These are phyloP conservation scores for Cephus rjabovi DNA, from an alignment of 2,888 invertebrate species.

Conservation along the genomic window DNA sequence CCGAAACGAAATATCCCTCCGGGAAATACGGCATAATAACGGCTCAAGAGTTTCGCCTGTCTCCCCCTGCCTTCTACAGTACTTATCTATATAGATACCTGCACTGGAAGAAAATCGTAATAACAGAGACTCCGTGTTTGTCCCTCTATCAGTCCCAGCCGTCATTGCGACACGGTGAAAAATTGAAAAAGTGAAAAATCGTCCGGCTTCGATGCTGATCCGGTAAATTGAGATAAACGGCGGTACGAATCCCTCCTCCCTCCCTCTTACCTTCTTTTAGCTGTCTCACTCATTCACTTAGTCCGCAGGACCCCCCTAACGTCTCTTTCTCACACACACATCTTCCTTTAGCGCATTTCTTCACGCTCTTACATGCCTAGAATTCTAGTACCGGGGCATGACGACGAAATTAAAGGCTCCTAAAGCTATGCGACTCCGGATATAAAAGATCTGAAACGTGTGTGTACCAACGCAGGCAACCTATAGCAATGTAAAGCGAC, in stretches of 20 bases:
- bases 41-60: conserved; percentile 3
- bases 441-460: conserved; percentile 2
- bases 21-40: conserved; percentile 50
- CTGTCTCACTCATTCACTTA: no score
- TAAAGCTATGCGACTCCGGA: no score
- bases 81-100: background rate
- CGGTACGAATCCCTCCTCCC: background rate
- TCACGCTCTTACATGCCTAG: no score
- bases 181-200: background rate
- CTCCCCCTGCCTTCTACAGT: background rate
- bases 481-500: background rate
- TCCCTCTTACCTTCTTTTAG: background rate
- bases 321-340: no score
- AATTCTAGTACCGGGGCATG: no score
- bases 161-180: background rate
- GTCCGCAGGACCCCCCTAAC: no score
- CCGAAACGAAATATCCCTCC: conserved; percentile 46
- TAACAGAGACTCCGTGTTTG: background rate
- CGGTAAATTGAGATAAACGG: conserved; percentile 2
- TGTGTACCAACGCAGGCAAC: background rate
- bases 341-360: no score
- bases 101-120: background rate
- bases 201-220: conserved; percentile 2
- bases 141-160: no score
- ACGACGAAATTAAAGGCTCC: no score